phyloP scores from a whole-genome alignment of 1,140 invertebrate species.

The Phymorhynchus buccinoides region DNA sequence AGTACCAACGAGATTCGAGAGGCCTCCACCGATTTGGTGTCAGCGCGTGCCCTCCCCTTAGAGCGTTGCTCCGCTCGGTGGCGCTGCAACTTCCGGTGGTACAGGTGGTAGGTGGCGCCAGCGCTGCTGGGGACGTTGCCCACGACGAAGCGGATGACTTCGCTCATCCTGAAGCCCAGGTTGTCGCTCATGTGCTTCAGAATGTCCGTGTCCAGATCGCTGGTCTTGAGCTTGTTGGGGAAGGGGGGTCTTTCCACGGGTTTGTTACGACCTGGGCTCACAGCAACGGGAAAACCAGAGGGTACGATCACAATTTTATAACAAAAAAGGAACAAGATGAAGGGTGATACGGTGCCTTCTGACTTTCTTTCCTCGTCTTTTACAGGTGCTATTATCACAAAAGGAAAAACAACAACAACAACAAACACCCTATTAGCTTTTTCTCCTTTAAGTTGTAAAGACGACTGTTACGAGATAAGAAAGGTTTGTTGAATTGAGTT shows the following conservation, averaged over 20 bases:
- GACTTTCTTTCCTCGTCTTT: no score
- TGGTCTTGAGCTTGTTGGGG: slow-evolving; percentile 63
- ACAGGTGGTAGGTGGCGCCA: slow-evolving; percentile 68
- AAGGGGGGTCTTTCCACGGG: slow-evolving; percentile 50
- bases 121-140: slow-evolving; percentile 67
- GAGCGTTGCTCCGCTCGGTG: slow-evolving; percentile 53
- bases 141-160: slow-evolving; percentile 68
- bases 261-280: slow-evolving; percentile 37
- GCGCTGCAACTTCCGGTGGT: slow-evolving; percentile 54
- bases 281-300: background rate
- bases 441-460: no score
- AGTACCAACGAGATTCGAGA: slow-evolving; percentile 47
- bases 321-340: no score
- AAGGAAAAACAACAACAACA: no score
- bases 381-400: no score
- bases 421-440: no score
- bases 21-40: slow-evolving; percentile 35
- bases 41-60: slow-evolving; percentile 44
- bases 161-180: slow-evolving; percentile 65
- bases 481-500: no score
- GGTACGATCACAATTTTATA: no score
- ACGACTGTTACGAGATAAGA: no score
- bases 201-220: slow-evolving; percentile 64
- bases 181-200: slow-evolving; percentile 68
- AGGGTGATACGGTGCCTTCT: no score